A percentile compares a stretch with the other conserved stretches of the same genome.
phyloP scores from a whole-genome alignment of 1,140 invertebrate genomes.

The Saxidomus purpurata region DNA sequence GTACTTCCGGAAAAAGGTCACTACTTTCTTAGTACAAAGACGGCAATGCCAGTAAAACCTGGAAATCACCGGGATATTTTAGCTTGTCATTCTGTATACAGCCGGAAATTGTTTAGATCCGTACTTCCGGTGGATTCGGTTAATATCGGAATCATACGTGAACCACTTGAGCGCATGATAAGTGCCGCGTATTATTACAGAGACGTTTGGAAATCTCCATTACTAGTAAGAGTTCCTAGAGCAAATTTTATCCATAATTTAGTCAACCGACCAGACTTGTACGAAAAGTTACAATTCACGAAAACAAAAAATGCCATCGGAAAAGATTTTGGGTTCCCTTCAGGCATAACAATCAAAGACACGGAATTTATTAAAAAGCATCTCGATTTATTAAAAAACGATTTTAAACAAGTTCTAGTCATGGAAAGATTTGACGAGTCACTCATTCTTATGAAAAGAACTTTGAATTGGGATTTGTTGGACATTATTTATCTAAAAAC shows the following conservation, averaged over 20 bases:
- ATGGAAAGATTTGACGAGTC: conserved; percentile 88
- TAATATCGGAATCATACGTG: conserved; percentile 71
- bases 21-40: background rate
- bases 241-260: conserved; percentile 50
- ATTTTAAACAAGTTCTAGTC: conserved; percentile 87
- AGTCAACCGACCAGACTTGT: background rate
- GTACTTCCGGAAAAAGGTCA: conserved; percentile 82
- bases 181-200: conserved; percentile 71
- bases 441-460: conserved; percentile 86
- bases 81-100: conserved; percentile 71
- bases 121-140: conserved; percentile 68
- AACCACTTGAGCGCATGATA: conserved; percentile 69
- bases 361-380: conserved; percentile 20
- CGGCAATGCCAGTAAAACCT: conserved; percentile 17
- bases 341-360: background rate
- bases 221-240: conserved; percentile 35
- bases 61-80: conserved; percentile 68
- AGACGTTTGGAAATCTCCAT: conserved; percentile 16
- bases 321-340: conserved; percentile 3
- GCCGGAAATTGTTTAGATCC: conserved; percentile 27
- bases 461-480: conserved; percentile 87
- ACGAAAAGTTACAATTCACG: background rate
- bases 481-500: conserved; percentile 81
- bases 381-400: conserved; percentile 48
- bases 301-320: conserved; percentile 37